A percentile compares a stretch with the other conserved stretches of the same genome.
These are phyloP conservation scores for Amphimedon queenslandica DNA, from an alignment of 37 sponge, comb jelly and placozoan species.

Conservation along the genomic window DNA sequence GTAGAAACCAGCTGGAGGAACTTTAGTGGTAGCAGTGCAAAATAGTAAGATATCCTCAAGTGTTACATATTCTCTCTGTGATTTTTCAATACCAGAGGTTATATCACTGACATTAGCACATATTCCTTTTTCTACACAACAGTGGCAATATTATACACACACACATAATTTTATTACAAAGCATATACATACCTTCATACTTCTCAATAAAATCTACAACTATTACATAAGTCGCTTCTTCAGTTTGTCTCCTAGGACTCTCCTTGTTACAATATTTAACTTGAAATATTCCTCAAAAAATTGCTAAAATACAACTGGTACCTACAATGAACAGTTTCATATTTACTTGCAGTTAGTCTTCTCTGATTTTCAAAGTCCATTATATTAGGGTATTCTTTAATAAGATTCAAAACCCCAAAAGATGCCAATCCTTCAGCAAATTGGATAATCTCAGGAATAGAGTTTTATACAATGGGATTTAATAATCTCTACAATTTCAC, in stretches of 20 bases:
- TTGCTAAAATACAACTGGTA: no score
- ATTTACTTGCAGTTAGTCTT: background rate
- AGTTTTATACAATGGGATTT: background rate
- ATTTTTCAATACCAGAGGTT: background rate
- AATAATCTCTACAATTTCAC: background rate
- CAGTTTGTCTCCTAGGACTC: background rate
- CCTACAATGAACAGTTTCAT: background rate
- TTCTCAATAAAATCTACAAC: conserved; percentile 12
- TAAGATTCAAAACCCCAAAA: background rate
- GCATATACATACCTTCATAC: conserved; percentile 17
- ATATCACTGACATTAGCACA: background rate
- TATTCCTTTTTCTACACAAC: no score
- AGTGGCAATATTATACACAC: background rate
- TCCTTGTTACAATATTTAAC: background rate
- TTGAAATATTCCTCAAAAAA: background rate
- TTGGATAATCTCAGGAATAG: conserved; percentile 9
- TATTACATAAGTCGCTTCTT: background rate
- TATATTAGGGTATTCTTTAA: background rate
- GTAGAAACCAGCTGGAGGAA: conserved; percentile 19
- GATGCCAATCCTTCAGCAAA: conserved; percentile 21
- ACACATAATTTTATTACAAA: background rate
- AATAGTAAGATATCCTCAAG: conserved; percentile 13
- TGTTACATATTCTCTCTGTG: background rate
- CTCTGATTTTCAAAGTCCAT: background rate
- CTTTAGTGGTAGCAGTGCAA: conserved; percentile 9